phyloP scores from a whole-genome alignment of 1,140 invertebrate genomes.

The Artemia franciscana region DNA sequence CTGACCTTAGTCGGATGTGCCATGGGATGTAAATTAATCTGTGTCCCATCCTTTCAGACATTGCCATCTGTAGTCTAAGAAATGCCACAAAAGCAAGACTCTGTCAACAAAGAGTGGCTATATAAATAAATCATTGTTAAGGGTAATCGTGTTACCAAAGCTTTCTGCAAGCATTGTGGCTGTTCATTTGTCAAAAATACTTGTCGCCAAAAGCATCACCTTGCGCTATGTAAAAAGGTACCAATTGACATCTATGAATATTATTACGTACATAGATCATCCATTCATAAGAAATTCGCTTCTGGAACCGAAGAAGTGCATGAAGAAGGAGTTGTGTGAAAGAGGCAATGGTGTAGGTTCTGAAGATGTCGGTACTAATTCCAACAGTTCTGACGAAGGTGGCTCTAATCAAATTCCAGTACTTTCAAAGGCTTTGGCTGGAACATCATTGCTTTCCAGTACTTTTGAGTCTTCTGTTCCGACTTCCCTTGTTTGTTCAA shows the following conservation, averaged over 20 bases:
- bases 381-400: background rate
- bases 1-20: no score
- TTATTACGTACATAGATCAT: background rate
- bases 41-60: background rate
- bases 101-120: background rate
- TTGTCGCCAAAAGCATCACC: background rate
- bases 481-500: background rate
- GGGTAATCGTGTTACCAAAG: background rate
- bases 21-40: no score
- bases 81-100: background rate
- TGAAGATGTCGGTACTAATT: background rate
- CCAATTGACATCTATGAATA: background rate
- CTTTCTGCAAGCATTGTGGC: background rate
- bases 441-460: background rate
- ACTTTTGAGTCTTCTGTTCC: background rate
- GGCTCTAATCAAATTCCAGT: background rate
- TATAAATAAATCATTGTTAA: background rate
- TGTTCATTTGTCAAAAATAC: background rate
- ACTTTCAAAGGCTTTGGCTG: background rate
- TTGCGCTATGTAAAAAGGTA: background rate
- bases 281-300: background rate
- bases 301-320: background rate
- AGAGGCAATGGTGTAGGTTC: background rate
- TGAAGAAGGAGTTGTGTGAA: background rate
- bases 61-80: background rate